These are phyloP conservation scores for Pao palembangensis DNA, from an alignment of 2,113 vertebrate genomes.

Conservation along the genomic window DNA sequence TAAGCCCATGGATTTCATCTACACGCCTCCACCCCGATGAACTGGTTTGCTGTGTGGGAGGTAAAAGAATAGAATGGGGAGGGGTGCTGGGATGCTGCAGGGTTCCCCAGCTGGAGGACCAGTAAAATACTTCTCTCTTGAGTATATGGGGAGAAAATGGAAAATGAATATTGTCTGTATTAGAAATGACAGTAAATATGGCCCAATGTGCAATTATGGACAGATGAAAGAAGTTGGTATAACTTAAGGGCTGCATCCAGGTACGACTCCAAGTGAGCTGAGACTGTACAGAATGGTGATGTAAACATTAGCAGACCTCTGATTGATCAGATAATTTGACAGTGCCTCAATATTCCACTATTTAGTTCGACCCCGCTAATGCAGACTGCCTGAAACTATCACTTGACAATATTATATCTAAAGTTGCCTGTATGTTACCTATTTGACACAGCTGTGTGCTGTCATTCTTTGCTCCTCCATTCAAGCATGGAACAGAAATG, in stretches of 20 bases:
- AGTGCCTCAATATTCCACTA: no score
- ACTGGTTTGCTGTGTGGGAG: conserved; percentile 59
- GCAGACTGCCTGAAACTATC: no score
- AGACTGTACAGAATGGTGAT: no score
- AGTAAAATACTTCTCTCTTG: conserved; percentile 38
- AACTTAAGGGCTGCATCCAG: neutral
- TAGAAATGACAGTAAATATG: conserved; percentile 15
- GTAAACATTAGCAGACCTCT: no score
- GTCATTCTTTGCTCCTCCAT: no score
- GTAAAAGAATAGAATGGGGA: conserved; percentile 16
- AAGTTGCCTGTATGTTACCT: no score
- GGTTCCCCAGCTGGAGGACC: conserved; percentile 15
- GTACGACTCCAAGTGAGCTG: no score
- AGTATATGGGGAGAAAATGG: conserved; percentile 12
- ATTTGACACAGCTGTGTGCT: no score
- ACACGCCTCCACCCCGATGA: conserved; percentile 58
- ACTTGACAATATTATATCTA: no score
- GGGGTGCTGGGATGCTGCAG: conserved; percentile 21
- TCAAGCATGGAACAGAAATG: no score
- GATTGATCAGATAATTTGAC: no score
- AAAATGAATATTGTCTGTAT: conserved; percentile 31
- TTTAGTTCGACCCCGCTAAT: no score
- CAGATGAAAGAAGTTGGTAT: conserved; percentile 14
- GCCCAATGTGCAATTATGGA: conserved; percentile 16
- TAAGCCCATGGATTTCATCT: conserved; percentile 66